These are phyloP conservation scores for Morus bassanus DNA, from an alignment of 2,797 vertebrate species.

Conservation along the genomic window DNA sequence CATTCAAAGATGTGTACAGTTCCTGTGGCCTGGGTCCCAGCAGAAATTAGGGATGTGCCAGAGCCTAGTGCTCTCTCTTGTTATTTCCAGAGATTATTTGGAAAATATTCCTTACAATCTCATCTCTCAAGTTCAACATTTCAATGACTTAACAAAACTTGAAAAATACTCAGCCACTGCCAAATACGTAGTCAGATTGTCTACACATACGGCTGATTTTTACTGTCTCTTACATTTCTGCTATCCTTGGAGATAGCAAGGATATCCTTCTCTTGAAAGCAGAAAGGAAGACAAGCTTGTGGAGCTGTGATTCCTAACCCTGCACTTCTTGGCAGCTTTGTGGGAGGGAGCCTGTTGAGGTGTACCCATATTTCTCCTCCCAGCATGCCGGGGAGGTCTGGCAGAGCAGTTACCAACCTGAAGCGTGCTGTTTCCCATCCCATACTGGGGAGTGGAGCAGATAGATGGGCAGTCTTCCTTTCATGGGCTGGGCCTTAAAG, in stretches of 20 bases:
- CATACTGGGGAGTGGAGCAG: not conserved
- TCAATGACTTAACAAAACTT: not conserved
- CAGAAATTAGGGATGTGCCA: not conserved
- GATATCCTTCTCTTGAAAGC: not conserved
- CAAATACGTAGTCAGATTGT: not conserved
- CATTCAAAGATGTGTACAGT: accelerated
- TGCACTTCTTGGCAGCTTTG: not conserved
- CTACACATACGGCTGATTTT: not conserved
- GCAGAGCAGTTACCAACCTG: not conserved
- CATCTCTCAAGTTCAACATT: not conserved
- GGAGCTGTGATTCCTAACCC: not conserved
- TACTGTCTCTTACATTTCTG: not conserved
- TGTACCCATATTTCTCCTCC: not conserved
- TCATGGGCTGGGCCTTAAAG: not conserved
- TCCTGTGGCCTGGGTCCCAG: not conserved
- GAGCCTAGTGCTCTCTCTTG: not conserved
- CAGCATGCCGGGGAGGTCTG: not conserved
- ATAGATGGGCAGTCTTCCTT: not conserved
- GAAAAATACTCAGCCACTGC: not conserved
- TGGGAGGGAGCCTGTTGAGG: not conserved
- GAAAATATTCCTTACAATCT: not conserved
- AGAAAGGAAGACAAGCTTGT: not conserved
- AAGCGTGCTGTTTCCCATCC: accelerated
- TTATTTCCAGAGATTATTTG: not conserved
- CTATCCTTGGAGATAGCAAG: not conserved